Evolutionary conservation across 2,888 invertebrate genomes (phyloP), one percentile per base, ranked within the genome.

Genomic region (Ectemnius continuus): DNA sequence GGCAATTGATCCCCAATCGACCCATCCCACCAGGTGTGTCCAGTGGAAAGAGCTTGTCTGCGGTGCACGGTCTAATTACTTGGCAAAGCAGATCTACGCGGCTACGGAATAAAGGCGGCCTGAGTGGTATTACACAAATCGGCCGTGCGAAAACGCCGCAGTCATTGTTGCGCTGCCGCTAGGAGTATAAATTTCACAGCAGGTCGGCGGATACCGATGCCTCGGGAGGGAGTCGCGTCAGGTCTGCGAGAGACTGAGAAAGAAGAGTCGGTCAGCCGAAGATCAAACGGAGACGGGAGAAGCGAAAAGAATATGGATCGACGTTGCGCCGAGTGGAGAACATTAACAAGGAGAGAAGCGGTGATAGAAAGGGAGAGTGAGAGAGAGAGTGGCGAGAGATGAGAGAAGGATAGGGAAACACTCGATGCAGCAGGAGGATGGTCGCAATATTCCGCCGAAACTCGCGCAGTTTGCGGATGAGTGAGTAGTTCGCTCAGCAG

Each of bases 141-240:
- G 78, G 82, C 73, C 79, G 82, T 83, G 81, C 67, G 75, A 77
- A 83, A 83, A 79, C 76, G 72, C 78, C 61, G 60, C 70, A 81
- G 75, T 82, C 82, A 82, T 82, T 83, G 82, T 82, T 83, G 83
- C 83, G 82, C 81, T 73, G 23, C 67, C 65, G 70, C 70, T 80
- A 83, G 81, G 80, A 82, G 83, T 83, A 83, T 84, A 80, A 83
- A 84, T 83, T 83, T 83, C 83, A 83, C 84, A 83, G 83, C 82
- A 81, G 83, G 84, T 81, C 80, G 76, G 76, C 83, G 59, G 78
- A 68, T 64, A 28, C 70, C 80, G 76, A 80, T 80, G 75, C 61
- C 59, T 59, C 71, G 61, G 28, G 57, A 69, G 20, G 11, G 5
- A 52, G 52, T 52, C 69, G 52, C 2, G 68, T 56, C 36, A 59